Evolutionary conservation across 2,113 vertebrate species (phyloP), one percentile per base, ranked within the genome.

Genomic region (Semicossyphus pulcher): DNA sequence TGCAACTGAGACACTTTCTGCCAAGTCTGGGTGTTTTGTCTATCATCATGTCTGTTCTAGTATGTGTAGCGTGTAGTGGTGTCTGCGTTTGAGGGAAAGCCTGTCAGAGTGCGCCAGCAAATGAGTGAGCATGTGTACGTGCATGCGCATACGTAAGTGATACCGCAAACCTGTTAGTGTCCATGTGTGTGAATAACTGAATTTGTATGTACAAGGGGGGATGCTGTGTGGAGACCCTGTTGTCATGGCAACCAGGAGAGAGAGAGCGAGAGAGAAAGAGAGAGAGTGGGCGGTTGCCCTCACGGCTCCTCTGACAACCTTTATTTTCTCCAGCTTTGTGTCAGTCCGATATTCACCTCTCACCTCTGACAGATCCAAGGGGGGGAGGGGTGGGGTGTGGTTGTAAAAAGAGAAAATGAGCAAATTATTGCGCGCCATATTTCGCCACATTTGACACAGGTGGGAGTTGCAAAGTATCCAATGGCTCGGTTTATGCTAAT

Each of bases 131-230:
- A 31, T 62, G 69, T 21, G 28, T 76, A 75, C 72, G 81, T 89
- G 85, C 1, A 21, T 57, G 66, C 11, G 79, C 86, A 89, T 88
- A 73, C 44, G 61, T 87, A 83, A 90, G 77, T 16, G 66, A 80
- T 69, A 81, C 73, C 3, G 78, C 76, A 72, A 79, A 83, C 74
- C 78, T 5, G 62, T 86, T 78, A 71, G 76, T 80, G 76, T 90
- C 84, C 83, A 73, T 89, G 80, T 81, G 84, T 91, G 86, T 91
- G 93, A 91, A 93, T 93, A 92, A 92, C 90, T 90, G 90, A 93
- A 92, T 91, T 90, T 90, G 77, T 91, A 89, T 89, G 92, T 92
- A 77, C 83, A 78, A 77, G 56, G 71, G 72, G 72, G 65, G 72
- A 18, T 78, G 71, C 64, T 21, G 64, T 61, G 72, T 84, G 81